phyloP scores from a whole-genome alignment of 2,113 vertebrate genomes.

The Passer domesticus region DNA sequence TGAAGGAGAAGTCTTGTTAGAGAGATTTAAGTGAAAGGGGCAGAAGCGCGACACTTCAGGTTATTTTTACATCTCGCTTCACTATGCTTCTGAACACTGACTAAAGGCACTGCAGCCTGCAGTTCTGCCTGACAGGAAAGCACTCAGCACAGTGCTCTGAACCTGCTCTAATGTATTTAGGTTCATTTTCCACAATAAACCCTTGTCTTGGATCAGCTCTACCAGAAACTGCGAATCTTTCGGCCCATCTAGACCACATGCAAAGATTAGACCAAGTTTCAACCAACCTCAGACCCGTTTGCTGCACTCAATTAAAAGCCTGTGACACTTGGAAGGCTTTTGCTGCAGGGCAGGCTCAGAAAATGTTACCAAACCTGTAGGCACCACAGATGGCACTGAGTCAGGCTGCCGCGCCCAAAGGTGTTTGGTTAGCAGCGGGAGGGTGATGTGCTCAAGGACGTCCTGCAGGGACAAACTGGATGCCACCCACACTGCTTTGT shows the following conservation, averaged over 20 bases:
- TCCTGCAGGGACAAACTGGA: neutral
- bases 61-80: neutral
- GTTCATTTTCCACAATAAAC: neutral
- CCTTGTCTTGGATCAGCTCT: neutral
- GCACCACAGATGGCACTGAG: neutral
- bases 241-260: neutral
- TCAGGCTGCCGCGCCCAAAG: neutral
- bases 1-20: neutral
- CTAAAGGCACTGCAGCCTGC: neutral
- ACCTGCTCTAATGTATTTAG: neutral
- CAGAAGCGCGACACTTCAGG: neutral
- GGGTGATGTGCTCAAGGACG: neutral
- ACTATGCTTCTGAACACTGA: neutral
- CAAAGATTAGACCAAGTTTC: neutral
- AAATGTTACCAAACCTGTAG: constrained; percentile 57
- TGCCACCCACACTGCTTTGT: neutral
- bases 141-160: neutral
- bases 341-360: neutral
- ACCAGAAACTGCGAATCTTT: neutral
- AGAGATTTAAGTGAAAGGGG: neutral
- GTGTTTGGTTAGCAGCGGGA: neutral
- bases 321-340: neutral
- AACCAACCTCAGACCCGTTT: neutral
- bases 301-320: neutral
- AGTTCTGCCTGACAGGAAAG: neutral